phyloP scores from a whole-genome alignment of 1,140 invertebrate species.

The Belonocnema kinseyi region DNA sequence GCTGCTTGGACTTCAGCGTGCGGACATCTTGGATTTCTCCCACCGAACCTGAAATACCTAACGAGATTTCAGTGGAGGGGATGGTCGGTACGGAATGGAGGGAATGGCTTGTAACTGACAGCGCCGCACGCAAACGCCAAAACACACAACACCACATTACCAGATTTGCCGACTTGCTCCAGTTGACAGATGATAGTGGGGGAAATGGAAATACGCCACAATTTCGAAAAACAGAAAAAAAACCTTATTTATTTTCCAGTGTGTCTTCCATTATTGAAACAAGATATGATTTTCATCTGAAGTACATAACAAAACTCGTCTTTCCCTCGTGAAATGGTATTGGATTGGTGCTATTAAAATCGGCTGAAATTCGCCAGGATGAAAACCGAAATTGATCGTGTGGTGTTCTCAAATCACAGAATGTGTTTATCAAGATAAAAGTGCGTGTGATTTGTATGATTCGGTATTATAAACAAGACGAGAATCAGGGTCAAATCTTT shows the following conservation, averaged over 20 bases:
- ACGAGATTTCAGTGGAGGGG: too few species aligned
- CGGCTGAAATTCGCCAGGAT: neutral
- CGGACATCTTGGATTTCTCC: too few species aligned
- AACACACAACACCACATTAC: neutral
- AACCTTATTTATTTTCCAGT: neutral
- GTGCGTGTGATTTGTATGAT: neutral
- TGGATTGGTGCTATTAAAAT: neutral
- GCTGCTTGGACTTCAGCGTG: too few species aligned
- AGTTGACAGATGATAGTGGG: neutral
- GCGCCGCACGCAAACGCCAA: neutral
- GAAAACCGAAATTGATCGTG: conserved; percentile 2
- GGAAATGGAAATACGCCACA: neutral
- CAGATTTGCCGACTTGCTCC: neutral
- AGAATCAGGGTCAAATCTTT: neutral
- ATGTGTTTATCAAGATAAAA: conserved; percentile 12
- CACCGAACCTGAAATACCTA: too few species aligned
- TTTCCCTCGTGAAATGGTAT: neutral
- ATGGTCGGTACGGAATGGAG: too few species aligned
- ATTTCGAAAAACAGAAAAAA: neutral
- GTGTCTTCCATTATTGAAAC: neutral
- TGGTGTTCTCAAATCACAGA: conserved; percentile 13
- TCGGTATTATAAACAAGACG: neutral
- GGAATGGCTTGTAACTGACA: too few species aligned
- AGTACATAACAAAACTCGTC: neutral
- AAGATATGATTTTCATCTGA: neutral